Base-by-base conservation (phyloP, 2,113 vertebrate species). In the Bufo bufo region DNA sequence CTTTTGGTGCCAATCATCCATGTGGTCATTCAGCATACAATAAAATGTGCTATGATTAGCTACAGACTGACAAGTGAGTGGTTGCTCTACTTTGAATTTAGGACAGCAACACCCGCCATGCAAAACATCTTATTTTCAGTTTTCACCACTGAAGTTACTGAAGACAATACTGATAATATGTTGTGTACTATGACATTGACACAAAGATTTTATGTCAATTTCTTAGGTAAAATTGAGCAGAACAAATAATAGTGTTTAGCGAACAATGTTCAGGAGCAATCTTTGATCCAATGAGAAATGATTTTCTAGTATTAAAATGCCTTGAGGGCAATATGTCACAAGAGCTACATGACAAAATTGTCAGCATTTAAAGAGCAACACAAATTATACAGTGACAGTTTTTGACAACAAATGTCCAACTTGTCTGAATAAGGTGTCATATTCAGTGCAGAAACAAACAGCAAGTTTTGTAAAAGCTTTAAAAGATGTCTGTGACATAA, bases 301-400 rank as follows among this genome's bases (percentile, higher is more conserved):
- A 77, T 61, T 47, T 11, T 72, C 23, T 75, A 23, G 7, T 77
- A 23, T 50, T 14, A 85, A 75, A 63, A 85, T 54, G n/a, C 52
- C 54, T 83, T 45, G 2, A 74, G 84, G 69, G 9, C 45, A 20
- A 85, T 77, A 85, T 61, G 84, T 58, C 84, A 85, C 33, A 8
- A 47, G 33, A 45, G 16, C 56, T 85, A 49, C 71, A 77, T 85
- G 84, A 85, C 72, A 85, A 85, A 74, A 85, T 12, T 85, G 71
- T 61, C 71, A 85, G 77, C 69, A 45, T 59, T 33, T 58, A 85
- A 72, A 72, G 49, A 58, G n/a, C 61, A 52, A 58, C 10, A 17
- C 20, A 10, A 74, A 63, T 23, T 43, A 85, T 16, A 61, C 13
- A 61, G 17, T 63, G 43, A 61, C 84, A 85, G 84, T 69, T 49